These are phyloP conservation scores for Barnardius zonarius DNA, from an alignment of 2,113 vertebrate species.

Conservation along the genomic window DNA sequence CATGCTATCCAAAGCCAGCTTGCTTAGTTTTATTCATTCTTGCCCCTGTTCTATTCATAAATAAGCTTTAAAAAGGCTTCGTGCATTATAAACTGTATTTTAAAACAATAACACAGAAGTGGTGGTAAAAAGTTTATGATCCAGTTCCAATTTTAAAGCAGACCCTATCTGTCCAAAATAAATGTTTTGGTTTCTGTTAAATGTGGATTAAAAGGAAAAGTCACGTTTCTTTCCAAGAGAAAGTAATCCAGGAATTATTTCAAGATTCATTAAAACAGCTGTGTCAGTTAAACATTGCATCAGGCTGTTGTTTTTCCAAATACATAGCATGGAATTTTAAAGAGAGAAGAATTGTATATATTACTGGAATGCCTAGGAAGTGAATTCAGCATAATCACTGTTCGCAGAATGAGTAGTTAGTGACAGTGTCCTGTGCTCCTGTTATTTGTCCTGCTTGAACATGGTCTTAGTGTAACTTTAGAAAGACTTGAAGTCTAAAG, in stretches of 20 bases:
- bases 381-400: neutral
- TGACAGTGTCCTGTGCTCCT: neutral
- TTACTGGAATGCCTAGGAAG: neutral
- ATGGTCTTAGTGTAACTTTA: neutral
- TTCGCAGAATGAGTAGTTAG: neutral
- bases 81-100: neutral
- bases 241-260: neutral
- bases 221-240: neutral
- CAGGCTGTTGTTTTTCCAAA: neutral
- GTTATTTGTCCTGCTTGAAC: neutral
- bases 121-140: neutral
- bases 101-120: neutral
- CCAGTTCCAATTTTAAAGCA: neutral
- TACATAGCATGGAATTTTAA: neutral
- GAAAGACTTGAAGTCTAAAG: constrained; percentile 25
- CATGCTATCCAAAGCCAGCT: neutral
- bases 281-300: neutral
- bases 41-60: neutral
- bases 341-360: neutral
- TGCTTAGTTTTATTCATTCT: neutral
- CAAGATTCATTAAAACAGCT: neutral
- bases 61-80: neutral
- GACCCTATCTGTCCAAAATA: neutral
- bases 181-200: neutral
- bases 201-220: neutral